These are phyloP conservation scores for Protodeltote pygarga DNA, from an alignment of 2,888 invertebrate species.

Conservation along the genomic window DNA sequence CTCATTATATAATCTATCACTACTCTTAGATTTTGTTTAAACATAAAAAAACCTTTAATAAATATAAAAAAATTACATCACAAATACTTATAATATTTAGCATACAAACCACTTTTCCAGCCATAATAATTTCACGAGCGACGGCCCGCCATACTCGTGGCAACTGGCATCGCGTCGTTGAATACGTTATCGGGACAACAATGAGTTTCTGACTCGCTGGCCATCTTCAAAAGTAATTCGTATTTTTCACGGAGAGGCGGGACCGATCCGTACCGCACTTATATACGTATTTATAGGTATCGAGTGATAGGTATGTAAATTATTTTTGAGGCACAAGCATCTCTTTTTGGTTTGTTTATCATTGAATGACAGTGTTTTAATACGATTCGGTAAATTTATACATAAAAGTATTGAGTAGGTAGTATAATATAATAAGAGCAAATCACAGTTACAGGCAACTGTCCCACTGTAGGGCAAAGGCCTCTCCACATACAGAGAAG, in stretches of 20 bases:
- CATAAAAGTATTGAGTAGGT: no score
- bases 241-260: slow-evolving; percentile 71
- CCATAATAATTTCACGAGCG: slow-evolving; percentile 76
- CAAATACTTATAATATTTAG: slow-evolving; percentile 21
- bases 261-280: slow-evolving; percentile 34
- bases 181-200: slow-evolving; percentile 80
- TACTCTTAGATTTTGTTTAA: no score
- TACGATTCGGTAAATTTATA: no score
- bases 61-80: slow-evolving; percentile 29
- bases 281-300: slow-evolving; percentile 9
- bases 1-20: no score
- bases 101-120: slow-evolving; percentile 64
- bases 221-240: slow-evolving; percentile 79
- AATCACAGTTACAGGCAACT: no score
- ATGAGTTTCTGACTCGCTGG: slow-evolving; percentile 83
- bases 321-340: background rate
- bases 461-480: no score
- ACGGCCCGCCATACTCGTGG: slow-evolving; percentile 55
- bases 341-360: slow-evolving; percentile 18
- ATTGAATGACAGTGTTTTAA: no score
- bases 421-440: no score
- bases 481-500: no score
- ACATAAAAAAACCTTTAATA: background rate
- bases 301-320: slow-evolving; percentile 1
- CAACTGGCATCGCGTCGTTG: slow-evolving; percentile 63